Percentiles rank a stretch among this genome's conserved stretches.
phyloP scores from a whole-genome alignment of 2,888 invertebrate species.

The Chirona hameri region DNA sequence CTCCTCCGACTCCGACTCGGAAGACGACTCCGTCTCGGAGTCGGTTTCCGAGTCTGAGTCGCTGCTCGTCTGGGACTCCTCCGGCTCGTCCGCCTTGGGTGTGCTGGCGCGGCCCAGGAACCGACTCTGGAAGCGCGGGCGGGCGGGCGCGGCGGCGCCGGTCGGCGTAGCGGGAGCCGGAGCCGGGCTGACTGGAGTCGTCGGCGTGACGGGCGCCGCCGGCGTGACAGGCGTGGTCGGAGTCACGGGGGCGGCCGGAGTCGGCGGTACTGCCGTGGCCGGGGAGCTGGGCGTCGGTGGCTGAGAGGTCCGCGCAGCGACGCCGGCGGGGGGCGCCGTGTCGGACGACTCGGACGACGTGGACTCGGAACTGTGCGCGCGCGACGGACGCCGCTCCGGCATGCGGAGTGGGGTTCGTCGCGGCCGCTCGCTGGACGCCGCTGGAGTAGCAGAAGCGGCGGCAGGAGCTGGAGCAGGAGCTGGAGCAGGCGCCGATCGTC shows the following conservation, averaged over 20 bases:
- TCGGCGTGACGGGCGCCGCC: not conserved
- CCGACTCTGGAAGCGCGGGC: conserved; percentile 77
- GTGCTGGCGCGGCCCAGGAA: conserved; percentile 70
- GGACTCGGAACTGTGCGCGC: conserved; percentile 62
- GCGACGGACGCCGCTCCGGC: conserved; percentile 36
- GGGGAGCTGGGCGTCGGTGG: conserved; percentile 72
- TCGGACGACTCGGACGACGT: conserved; percentile 68
- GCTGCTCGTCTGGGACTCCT: too few relatives aligned
- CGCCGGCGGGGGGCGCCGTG: conserved; percentile 54
- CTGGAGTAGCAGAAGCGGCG: not conserved
- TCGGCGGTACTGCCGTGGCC: conserved; percentile 57
- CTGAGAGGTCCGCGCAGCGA: too few relatives aligned
- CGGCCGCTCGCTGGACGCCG: conserved; percentile 28
- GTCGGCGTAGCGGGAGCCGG: not conserved
- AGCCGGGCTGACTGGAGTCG: not conserved
- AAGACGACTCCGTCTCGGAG: conserved; percentile 46
- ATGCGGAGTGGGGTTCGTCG: not conserved
- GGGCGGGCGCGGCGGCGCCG: not conserved
- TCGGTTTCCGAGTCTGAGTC: conserved; percentile 43
- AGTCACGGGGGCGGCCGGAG: conserved; percentile 43
- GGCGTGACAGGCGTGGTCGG: too few relatives aligned
- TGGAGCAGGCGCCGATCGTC: conserved; percentile 29
- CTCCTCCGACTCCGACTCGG: conserved; percentile 33
- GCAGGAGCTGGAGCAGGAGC: too few relatives aligned
- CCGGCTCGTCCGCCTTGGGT: conserved; percentile 54